Percentiles rank a stretch among this genome's conserved stretches.
phyloP scores from a whole-genome alignment of 2,888 invertebrate genomes.

The Stenodema calcarata region DNA sequence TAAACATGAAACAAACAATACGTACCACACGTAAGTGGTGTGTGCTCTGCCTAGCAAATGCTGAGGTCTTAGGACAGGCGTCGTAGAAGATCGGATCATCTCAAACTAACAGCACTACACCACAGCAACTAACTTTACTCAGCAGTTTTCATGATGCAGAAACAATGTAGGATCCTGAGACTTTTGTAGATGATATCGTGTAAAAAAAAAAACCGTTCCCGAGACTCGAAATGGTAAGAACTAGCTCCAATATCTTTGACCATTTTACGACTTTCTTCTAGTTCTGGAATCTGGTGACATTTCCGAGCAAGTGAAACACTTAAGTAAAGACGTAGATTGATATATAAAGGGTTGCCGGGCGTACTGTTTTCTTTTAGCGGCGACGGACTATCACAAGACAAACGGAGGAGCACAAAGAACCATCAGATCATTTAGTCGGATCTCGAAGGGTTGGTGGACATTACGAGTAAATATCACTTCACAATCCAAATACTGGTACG shows the following conservation, averaged over 20 bases:
- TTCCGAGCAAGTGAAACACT: background rate
- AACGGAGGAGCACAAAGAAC: background rate
- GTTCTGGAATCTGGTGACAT: background rate
- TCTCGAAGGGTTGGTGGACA: background rate
- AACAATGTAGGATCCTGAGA: background rate
- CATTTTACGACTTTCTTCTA: background rate
- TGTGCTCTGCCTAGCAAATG: conserved; percentile 28
- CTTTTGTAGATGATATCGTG: background rate
- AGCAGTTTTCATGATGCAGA: background rate
- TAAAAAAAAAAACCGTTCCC: background rate
- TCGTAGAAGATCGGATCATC: background rate
- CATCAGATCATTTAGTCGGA: background rate
- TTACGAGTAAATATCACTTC: background rate
- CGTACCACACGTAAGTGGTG: conserved; percentile 44
- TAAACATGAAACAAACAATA: background rate
- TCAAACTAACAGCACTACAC: background rate
- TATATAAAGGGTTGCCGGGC: background rate
- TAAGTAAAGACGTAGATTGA: background rate
- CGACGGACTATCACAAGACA: background rate
- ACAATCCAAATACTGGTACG: background rate
- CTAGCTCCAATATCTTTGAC: background rate
- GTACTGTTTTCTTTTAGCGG: background rate
- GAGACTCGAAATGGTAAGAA: background rate
- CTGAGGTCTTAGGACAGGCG: conserved; percentile 18
- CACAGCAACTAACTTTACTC: background rate